A percentile compares a stretch with the other conserved stretches of the same genome.
phyloP scores from a whole-genome alignment of 2,888 invertebrate genomes.

The Tenthredo distinguenda region DNA sequence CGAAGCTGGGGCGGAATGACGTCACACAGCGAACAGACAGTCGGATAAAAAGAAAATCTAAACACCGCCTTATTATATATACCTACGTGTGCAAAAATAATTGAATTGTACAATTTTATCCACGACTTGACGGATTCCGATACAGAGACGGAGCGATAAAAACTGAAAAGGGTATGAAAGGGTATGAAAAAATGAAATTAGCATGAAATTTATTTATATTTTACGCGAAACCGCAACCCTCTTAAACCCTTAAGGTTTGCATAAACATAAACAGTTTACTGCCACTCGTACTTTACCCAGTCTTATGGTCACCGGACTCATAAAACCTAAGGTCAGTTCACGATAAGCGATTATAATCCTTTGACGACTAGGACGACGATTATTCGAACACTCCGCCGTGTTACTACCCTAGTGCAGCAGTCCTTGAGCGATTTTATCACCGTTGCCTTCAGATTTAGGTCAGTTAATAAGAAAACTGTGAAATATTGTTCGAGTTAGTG shows the following conservation, averaged over 20 bases:
- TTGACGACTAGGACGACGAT: slow-evolving; percentile 3
- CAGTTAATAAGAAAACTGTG: background rate
- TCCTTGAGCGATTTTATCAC: background rate
- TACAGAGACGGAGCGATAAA: background rate
- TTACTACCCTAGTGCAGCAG: background rate
- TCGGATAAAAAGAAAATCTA: too few relatives aligned
- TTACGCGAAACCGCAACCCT: background rate
- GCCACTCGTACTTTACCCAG: slow-evolving; percentile 6
- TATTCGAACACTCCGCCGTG: background rate
- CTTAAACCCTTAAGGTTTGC: slow-evolving; percentile 12
- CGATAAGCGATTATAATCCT: slow-evolving; percentile 38
- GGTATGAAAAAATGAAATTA: background rate
- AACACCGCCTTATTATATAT: too few relatives aligned
- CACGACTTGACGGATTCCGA: too few relatives aligned
- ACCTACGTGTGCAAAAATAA: too few relatives aligned
- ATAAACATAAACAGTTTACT: slow-evolving; percentile 27
- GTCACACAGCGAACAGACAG: too few relatives aligned
- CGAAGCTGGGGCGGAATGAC: background rate
- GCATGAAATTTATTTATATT: background rate
- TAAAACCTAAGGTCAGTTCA: slow-evolving; percentile 29
- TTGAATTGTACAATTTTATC: too few relatives aligned
- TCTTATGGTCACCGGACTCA: background rate
- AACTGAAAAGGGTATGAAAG: background rate
- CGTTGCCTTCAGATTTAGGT: background rate
- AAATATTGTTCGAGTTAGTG: background rate